Percentiles rank a stretch among this genome's conserved stretches.
Conservation (phyloP, 2,113 vertebrate species). For the Rousettus leschenaultii region DNA sequence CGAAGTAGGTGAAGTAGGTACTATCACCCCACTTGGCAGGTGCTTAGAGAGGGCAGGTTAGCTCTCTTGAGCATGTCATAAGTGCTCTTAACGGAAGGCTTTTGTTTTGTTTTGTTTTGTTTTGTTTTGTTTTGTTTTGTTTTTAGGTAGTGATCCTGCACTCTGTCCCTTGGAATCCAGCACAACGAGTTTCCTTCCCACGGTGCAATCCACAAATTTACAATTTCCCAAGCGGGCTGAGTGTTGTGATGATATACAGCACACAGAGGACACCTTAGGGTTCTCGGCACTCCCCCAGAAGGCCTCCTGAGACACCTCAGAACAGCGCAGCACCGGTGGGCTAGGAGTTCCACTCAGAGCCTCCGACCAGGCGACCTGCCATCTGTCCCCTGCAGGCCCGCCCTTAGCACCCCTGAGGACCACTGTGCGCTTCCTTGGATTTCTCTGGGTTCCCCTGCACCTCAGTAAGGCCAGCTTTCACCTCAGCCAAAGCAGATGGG, state of each 20-base stretch:
- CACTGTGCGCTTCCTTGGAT: neutral
- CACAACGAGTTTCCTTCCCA: neutral
- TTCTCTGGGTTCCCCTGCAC: neutral
- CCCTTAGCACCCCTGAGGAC: neutral
- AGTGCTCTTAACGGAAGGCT: neutral
- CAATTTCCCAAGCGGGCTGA: neutral
- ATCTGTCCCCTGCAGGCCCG: neutral
- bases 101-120: neutral
- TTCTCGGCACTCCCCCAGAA: neutral
- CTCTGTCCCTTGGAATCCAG: neutral
- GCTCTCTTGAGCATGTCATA: neutral
- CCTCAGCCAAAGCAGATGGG: neutral
- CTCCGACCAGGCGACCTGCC: neutral
- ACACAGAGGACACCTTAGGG: neutral
- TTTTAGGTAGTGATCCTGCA: neutral
- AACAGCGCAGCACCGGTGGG: neutral
- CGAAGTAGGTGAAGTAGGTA: neutral
- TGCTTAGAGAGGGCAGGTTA: neutral
- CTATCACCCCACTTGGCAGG: neutral
- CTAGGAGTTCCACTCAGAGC: neutral
- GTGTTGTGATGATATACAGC: neutral
- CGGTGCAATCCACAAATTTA: neutral
- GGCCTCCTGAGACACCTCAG: neutral
- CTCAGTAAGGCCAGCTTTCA: neutral
- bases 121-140: no score